phyloP scores from a whole-genome alignment of 2,888 invertebrate genomes.

The Dynastes maya region DNA sequence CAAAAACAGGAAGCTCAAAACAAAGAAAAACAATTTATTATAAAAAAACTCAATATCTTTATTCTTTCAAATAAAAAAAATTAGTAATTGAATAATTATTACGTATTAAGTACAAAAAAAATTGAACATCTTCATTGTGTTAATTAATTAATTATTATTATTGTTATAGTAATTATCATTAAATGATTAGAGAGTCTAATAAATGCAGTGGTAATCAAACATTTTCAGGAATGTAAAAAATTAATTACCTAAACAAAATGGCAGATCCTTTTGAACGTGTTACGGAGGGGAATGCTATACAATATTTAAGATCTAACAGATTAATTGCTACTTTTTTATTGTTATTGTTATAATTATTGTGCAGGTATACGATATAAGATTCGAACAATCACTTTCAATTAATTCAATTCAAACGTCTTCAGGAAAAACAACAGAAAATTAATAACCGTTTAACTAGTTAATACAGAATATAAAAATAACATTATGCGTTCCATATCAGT shows the following conservation, averaged over 20 bases:
- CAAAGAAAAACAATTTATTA: not conserved
- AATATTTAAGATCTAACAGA: constrained; percentile 13
- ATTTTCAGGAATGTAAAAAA: constrained; percentile 41
- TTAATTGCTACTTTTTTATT: no score
- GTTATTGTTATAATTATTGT: constrained; percentile 1
- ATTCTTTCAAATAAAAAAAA: constrained; percentile 33
- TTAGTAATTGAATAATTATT: constrained; percentile 28
- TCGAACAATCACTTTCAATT: not conserved
- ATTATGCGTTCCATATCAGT: constrained; percentile 54
- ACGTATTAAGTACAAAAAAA: constrained; percentile 30
- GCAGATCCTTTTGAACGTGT: constrained; percentile 46
- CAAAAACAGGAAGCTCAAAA: no score
- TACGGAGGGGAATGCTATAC: constrained; percentile 35
- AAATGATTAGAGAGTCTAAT: constrained; percentile 30
- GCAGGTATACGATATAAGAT: not conserved
- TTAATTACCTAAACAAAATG: constrained; percentile 3
- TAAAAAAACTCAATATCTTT: constrained; percentile 30
- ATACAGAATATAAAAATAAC: constrained; percentile 47
- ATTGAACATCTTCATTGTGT: not conserved
- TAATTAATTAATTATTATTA: not conserved
- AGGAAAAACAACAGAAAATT: not conserved
- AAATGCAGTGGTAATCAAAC: constrained; percentile 38
- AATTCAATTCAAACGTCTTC: not conserved
- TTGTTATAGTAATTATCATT: not conserved
- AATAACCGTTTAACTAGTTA: not conserved